These are phyloP conservation scores for Zaprionus vittiger DNA, from an alignment of 1,140 invertebrate species.

Conservation along the genomic window DNA sequence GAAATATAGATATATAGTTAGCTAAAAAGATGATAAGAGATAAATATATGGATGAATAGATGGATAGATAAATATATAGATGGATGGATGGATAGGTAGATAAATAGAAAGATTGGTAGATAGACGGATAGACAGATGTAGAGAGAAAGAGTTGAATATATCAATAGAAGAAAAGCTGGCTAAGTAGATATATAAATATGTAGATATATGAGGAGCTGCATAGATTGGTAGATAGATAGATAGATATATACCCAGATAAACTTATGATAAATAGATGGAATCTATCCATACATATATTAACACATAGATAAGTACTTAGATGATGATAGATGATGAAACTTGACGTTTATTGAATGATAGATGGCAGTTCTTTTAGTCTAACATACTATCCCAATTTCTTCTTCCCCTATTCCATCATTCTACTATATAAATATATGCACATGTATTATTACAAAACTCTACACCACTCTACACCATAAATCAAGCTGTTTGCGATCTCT, in stretches of 20 bases:
- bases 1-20: neutral
- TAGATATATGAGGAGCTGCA: neutral
- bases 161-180: neutral
- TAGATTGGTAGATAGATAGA: neutral
- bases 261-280: neutral
- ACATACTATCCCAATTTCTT: too few species aligned
- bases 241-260: neutral
- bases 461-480: too few species aligned
- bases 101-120: neutral
- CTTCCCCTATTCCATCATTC: too few species aligned
- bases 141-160: neutral
- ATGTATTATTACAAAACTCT: too few species aligned
- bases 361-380: too few species aligned
- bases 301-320: too few species aligned
- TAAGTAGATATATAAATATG: neutral
- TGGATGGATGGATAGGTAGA: neutral
- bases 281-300: too few species aligned
- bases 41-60: neutral
- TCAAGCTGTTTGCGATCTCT: too few species aligned
- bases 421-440: too few species aligned
- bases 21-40: neutral
- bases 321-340: too few species aligned
- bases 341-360: too few species aligned
- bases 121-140: neutral
- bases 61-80: neutral